phyloP scores from a whole-genome alignment of 2,888 invertebrate species.

The Agonopterix arenella region DNA sequence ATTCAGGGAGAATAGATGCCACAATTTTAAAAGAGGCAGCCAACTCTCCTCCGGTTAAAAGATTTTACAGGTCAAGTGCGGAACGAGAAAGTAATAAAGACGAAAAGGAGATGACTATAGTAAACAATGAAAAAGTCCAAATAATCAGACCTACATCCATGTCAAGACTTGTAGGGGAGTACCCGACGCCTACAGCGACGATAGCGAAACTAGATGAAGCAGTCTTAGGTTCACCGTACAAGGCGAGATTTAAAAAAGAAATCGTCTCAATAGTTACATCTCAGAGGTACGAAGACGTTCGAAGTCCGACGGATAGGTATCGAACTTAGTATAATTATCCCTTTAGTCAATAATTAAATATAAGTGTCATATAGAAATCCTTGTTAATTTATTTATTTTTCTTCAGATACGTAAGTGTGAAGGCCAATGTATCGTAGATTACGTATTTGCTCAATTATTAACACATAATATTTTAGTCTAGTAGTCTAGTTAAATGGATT shows the following conservation, averaged over 20 bases:
- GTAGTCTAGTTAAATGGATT: conserved; percentile 26
- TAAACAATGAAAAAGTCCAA: conserved; percentile 61
- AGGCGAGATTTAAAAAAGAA: conserved; percentile 24
- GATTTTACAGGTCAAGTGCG: conserved; percentile 62
- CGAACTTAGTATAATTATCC: conserved; percentile 43
- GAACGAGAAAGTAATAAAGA: conserved; percentile 32
- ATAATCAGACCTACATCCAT: conserved; percentile 53
- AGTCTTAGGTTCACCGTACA: conserved; percentile 1
- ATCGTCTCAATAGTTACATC: conserved; percentile 36
- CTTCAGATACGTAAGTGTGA: conserved; percentile 7
- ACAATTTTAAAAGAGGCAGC: conserved; percentile 28
- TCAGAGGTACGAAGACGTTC: conserved; percentile 21
- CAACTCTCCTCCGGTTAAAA: conserved; percentile 39
- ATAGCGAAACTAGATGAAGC: conserved; percentile 8
- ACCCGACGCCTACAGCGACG: conserved; percentile 41
- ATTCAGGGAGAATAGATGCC: conserved; percentile 32
- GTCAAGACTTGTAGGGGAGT: conserved; percentile 45
- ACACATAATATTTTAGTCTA: neutral
- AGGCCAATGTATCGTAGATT: conserved; percentile 9
- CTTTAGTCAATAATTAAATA: conserved; percentile 58
- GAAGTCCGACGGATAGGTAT: conserved; percentile 26
- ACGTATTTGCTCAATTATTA: conserved; percentile 11
- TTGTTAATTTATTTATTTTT: conserved; percentile 52
- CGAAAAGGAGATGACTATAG: conserved; percentile 44
- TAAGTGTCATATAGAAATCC: conserved; percentile 56